Base-by-base conservation (phyloP, 2,113 vertebrate genomes). In the Onychostruthus taczanowskii region DNA sequence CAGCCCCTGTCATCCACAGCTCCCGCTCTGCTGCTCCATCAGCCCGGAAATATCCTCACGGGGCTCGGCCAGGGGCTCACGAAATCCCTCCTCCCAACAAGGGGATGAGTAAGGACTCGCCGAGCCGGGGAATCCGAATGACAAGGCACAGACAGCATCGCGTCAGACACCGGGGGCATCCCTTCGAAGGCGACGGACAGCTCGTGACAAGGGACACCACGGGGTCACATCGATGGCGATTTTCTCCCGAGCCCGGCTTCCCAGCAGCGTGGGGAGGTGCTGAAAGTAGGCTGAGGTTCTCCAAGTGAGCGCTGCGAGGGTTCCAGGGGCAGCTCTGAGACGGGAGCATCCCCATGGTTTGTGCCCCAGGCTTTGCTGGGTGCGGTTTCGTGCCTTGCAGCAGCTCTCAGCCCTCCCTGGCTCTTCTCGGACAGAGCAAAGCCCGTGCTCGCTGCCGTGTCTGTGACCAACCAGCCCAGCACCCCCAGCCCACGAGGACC, bases 71-170 rank as follows among this genome's bases (percentile, higher is more conserved):
- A 16, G 78, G 74, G 14, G 27, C 87, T 69, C 70, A 0, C 33
- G 92, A 83, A 44, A 62, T 19, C 88, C 63, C 56, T 11, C 55
- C 82, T 49, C 67, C 47, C 23, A 66, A 52, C 73, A 5, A 56
- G 84, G 3, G 1, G 67, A 58, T 97, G 95, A 97, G 94, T 94
- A 93, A 96, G 92, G 79, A 27, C 46, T 46, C 1, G 64, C 16
- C 2, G 24, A 94, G 96, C 93, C 2, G 13, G 66, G 92, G 92
- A 95, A 96, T 94, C 67, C 4, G 8, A 24, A 41, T 46, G 26
- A 73, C 26, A 11, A 82, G 72, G 85, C 95, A 33, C 85, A 88
- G 88, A 46, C 75, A 90, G 87, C 41, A 6, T 4, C 87, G 61
- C 58, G 50, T 92, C 95, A 90, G 70, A 35, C 49, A 0, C 30